These are phyloP conservation scores for Zoanthus solanderi DNA, from an alignment of 92 coral and sea anemone species.

Conservation along the genomic window DNA sequence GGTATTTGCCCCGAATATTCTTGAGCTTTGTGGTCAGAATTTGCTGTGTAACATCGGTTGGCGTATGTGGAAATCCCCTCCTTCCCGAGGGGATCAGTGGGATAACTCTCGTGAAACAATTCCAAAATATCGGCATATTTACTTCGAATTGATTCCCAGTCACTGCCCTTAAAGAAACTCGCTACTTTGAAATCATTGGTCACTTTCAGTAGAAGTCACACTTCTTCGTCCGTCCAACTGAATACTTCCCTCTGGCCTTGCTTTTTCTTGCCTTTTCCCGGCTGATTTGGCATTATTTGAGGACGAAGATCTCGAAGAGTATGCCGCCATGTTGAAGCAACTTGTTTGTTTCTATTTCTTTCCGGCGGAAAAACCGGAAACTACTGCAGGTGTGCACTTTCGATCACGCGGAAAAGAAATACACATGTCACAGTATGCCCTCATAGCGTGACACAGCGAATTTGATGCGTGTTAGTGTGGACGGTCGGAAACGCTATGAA, in stretches of 20 bases:
- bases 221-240: slow-evolving; percentile 38
- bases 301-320: slow-evolving; percentile 25
- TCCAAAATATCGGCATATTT: slow-evolving; percentile 32
- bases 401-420: neutral
- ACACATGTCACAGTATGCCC: too few species aligned
- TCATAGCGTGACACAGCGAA: too few species aligned
- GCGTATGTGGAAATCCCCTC: neutral
- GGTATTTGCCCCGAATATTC: slow-evolving; percentile 47
- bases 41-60: slow-evolving; percentile 29
- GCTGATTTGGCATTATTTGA: neutral
- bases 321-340: slow-evolving; percentile 2
- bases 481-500: too few species aligned
- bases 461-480: too few species aligned
- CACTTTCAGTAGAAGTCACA: slow-evolving; percentile 9
- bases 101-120: slow-evolving; percentile 30
- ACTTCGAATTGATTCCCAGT: slow-evolving; percentile 22
- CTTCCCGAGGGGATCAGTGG: neutral
- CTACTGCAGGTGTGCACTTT: neutral
- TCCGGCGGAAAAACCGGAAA: slow-evolving; percentile 16
- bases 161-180: slow-evolving; percentile 20
- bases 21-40: slow-evolving; percentile 59
- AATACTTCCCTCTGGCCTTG: slow-evolving; percentile 3
- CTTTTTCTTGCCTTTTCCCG: slow-evolving; percentile 21
- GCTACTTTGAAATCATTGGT: slow-evolving; percentile 25
- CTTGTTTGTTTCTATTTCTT: slow-evolving; percentile 14